phyloP scores from a whole-genome alignment of 92 coral and sea anemone genomes.

The Umimayanthus chanpuru region DNA sequence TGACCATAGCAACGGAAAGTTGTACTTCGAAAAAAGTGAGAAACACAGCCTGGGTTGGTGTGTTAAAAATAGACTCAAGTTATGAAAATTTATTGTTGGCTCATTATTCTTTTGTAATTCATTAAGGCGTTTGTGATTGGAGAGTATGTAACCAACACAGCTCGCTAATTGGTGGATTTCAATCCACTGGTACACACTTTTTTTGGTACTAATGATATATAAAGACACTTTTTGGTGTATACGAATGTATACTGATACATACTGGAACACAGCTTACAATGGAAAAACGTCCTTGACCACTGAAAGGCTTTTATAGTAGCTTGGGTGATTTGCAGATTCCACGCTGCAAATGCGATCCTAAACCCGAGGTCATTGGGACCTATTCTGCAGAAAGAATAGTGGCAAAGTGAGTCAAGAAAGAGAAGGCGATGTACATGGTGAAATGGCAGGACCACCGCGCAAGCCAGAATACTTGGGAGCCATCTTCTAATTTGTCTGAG shows the following conservation, averaged over 20 bases:
- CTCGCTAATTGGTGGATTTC: too few relatives aligned
- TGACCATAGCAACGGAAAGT: too few relatives aligned
- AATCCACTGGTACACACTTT: too few relatives aligned
- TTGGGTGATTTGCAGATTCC: neutral
- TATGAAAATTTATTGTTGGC: too few relatives aligned
- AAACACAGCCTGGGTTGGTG: too few relatives aligned
- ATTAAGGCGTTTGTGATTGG: too few relatives aligned
- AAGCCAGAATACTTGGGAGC: neutral
- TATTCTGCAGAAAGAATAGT: neutral
- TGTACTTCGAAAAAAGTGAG: too few relatives aligned
- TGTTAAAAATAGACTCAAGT: too few relatives aligned
- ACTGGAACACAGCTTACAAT: neutral
- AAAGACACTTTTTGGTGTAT: neutral
- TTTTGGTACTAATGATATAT: too few relatives aligned
- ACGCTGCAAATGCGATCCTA: neutral
- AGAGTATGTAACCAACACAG: too few relatives aligned
- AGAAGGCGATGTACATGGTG: neutral
- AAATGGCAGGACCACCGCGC: neutral
- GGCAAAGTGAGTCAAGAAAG: neutral
- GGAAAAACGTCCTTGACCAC: conserved; percentile 2
- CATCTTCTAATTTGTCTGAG: neutral
- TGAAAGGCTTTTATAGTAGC: neutral
- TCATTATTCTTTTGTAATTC: too few relatives aligned
- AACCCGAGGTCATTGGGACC: neutral
- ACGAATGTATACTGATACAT: too few relatives aligned